Percentiles rank a stretch among this genome's conserved stretches.
phyloP scores from a whole-genome alignment of 2,113 vertebrate species.

The Meriones unguiculatus region DNA sequence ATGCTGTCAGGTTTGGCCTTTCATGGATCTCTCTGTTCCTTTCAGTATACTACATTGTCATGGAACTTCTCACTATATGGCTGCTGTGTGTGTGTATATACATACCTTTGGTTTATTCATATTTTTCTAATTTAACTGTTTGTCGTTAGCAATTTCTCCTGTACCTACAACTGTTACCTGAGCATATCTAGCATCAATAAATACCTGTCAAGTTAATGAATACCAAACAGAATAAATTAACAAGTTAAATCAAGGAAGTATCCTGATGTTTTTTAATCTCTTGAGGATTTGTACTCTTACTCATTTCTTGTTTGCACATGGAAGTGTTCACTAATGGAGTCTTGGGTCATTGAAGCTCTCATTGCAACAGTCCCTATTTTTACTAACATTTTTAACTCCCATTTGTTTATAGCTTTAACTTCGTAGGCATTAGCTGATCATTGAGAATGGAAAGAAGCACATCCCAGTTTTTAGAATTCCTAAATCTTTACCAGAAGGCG shows the following conservation, averaged over 20 bases:
- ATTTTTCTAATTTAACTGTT: background rate
- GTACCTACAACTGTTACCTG: background rate
- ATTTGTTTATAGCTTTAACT: background rate
- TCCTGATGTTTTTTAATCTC: background rate
- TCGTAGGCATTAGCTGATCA: constrained; percentile 14
- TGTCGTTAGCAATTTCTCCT: background rate
- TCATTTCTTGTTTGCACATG: background rate
- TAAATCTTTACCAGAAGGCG: constrained; percentile 6
- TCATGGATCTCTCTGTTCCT: background rate
- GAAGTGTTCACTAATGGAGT: background rate
- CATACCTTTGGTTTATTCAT: background rate
- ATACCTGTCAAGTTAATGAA: background rate
- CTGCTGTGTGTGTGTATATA: background rate
- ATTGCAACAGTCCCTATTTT: background rate
- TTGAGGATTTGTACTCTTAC: background rate
- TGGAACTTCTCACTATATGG: background rate
- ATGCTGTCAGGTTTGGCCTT: background rate
- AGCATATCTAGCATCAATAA: background rate
- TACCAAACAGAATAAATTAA: background rate
- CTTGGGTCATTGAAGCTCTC: background rate
- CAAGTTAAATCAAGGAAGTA: background rate
- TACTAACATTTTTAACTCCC: background rate
- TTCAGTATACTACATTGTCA: background rate
- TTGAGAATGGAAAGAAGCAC: background rate
- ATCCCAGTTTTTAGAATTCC: constrained; percentile 1